A percentile compares a stretch with the other conserved stretches of the same genome.
phyloP scores from a whole-genome alignment of 2,113 vertebrate species.

The Laticauda laticaudata region DNA sequence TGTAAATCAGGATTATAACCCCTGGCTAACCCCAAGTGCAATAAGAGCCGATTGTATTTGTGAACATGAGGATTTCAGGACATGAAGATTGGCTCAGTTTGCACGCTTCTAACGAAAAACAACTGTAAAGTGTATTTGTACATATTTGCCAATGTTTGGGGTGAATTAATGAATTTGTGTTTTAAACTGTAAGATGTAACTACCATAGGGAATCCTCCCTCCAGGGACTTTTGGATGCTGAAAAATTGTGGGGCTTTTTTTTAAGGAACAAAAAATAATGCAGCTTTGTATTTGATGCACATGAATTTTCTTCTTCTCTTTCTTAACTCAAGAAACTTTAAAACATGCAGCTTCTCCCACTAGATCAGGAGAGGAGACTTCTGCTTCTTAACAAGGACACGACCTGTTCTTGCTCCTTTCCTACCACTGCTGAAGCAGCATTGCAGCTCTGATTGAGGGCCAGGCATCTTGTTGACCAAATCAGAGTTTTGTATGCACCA shows the following conservation, averaged over 20 bases:
- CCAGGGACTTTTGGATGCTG: slow-evolving; percentile 22
- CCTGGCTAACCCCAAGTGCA: slow-evolving; percentile 70
- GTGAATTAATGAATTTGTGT: slow-evolving; percentile 48
- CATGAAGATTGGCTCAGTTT: slow-evolving; percentile 66
- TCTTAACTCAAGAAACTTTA: not conserved
- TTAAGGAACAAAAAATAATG: slow-evolving; percentile 18
- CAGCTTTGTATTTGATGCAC: slow-evolving; percentile 61
- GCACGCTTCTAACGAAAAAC: slow-evolving; percentile 67
- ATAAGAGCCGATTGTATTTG: slow-evolving; percentile 73
- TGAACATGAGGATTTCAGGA: slow-evolving; percentile 69
- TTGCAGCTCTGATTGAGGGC: not conserved
- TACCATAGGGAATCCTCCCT: slow-evolving; percentile 36
- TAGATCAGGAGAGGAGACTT: not conserved
- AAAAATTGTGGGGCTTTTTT: not conserved
- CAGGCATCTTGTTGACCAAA: not conserved
- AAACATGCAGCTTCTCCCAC: not conserved
- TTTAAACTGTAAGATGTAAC: slow-evolving; percentile 61
- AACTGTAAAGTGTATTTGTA: slow-evolving; percentile 72
- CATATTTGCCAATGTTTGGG: slow-evolving; percentile 63
- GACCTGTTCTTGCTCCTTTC: slow-evolving; percentile 1
- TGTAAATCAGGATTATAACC: slow-evolving; percentile 30
- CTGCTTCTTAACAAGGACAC: not conserved
- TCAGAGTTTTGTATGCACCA: not conserved
- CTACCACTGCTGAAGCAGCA: not conserved
- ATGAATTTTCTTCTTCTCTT: slow-evolving; percentile 6